Evolutionary conservation across 2,113 vertebrate genomes (phyloP), one percentile per base, ranked within the genome.

Genomic region (Hippocampus abdominalis): DNA sequence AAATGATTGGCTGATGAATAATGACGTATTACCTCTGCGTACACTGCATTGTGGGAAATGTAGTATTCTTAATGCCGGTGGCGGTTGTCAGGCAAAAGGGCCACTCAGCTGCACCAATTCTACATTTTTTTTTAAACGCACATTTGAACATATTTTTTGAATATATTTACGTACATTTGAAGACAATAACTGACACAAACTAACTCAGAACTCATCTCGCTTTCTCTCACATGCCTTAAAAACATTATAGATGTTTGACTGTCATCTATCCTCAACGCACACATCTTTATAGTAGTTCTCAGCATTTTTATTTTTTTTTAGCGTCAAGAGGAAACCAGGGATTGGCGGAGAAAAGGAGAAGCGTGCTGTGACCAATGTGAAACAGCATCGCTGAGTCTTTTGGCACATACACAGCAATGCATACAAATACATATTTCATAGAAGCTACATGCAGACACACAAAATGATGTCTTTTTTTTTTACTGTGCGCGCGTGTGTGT

Each of bases 281-380:
- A 3, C 29, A 3, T 29, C 29, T 29, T 29, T 29, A 29, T 29
- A 29, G 29, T 29, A 29, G 4, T 89, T 81, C 79, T 74, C 1
- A 53, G n/a, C 3, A 21, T 64, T 89, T 87, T 79, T n/a, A n/a
- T n/a, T n/a, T n/a, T n/a, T n/a, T n/a, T n/a, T 89, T 84, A 89
- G 81, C 86, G 77, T 75, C 61, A 67, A 81, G 72, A 89, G 85
- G 82, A 84, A 87, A 80, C 77, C 75, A 75, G 57, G 80, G 80
- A 86, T 89, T 85, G 79, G 76, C 68, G 71, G 71, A 72, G 69
- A 84, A 75, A 71, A 84, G 54, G 20, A 21, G 20, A 77, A 75
- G 74, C 48, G 70, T 81, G 83, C 83, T 89, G 84, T 91, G 89
- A 91, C 91, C 83, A 91, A 90, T 90, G 78, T 82, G 81, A 90